phyloP scores from a whole-genome alignment of 1,140 invertebrate species.

The Panagrolaimus sp. region DNA sequence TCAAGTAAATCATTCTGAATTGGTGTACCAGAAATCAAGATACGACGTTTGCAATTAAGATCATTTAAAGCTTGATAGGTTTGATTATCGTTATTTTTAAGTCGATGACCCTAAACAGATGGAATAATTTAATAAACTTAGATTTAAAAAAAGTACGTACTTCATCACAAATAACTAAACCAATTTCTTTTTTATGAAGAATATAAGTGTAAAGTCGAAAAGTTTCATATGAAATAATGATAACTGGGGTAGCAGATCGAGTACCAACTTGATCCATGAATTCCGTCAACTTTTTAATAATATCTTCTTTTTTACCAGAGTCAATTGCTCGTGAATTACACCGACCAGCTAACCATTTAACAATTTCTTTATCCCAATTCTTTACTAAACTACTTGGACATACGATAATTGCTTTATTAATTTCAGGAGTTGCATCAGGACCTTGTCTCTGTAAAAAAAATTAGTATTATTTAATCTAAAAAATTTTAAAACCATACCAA shows the following conservation, averaged over 20 bases:
- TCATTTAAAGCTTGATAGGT: slow-evolving; percentile 90
- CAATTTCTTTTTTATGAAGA: slow-evolving; percentile 82
- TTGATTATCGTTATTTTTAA: slow-evolving; percentile 97
- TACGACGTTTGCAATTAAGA: slow-evolving; percentile 71
- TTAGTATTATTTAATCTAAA: no score
- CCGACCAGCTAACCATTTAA: slow-evolving; percentile 84
- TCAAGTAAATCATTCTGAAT: slow-evolving; percentile 98
- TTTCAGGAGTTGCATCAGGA: slow-evolving; percentile 70
- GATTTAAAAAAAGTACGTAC: slow-evolving; percentile 60
- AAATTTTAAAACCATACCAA: no score
- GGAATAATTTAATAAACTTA: slow-evolving; percentile 24
- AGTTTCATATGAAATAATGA: slow-evolving; percentile 98
- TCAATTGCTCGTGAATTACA: slow-evolving; percentile 72
- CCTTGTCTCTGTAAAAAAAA: slow-evolving; percentile 63
- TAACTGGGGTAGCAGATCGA: slow-evolving; percentile 75
- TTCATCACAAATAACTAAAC: slow-evolving; percentile 93
- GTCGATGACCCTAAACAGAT: slow-evolving; percentile 72
- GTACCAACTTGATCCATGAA: slow-evolving; percentile 63
- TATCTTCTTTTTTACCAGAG: slow-evolving; percentile 53
- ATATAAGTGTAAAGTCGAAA: slow-evolving; percentile 85
- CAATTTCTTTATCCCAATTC: slow-evolving; percentile 98
- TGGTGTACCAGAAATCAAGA: slow-evolving; percentile 94
- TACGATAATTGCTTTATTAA: slow-evolving; percentile 87
- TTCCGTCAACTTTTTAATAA: slow-evolving; percentile 49
- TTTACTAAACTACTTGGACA: slow-evolving; percentile 91